These are phyloP conservation scores for Scaptomyza parva DNA, from an alignment of 2,888 invertebrate species.

Conservation along the genomic window DNA sequence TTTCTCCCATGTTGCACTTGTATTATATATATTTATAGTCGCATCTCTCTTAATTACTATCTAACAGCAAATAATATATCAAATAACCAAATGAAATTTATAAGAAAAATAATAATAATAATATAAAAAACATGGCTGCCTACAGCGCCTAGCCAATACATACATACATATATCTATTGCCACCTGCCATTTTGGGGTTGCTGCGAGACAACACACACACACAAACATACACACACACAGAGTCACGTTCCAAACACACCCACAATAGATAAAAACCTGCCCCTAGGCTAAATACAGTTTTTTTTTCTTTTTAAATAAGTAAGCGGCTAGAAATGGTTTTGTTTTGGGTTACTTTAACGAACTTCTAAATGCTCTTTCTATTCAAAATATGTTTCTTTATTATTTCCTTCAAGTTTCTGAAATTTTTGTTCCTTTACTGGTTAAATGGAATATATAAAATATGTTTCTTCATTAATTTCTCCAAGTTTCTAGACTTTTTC, in stretches of 20 bases:
- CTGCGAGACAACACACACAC: conserved; percentile 38
- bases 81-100: conserved; percentile 44
- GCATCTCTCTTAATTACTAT: conserved; percentile 59
- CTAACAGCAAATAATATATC: conserved; percentile 27
- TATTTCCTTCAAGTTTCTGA: too few relatives aligned
- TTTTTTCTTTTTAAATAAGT: conserved; percentile 49
- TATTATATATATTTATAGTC: conserved; percentile 25
- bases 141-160: conserved; percentile 66
- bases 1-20: conserved; percentile 39
- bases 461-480: too few relatives aligned
- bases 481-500: too few relatives aligned
- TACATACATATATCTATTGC: conserved; percentile 66
- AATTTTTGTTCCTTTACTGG: too few relatives aligned
- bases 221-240: conserved; percentile 11
- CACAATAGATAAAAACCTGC: conserved; percentile 70
- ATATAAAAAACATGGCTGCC: conserved; percentile 62
- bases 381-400: too few relatives aligned
- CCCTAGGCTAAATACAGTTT: conserved; percentile 64
- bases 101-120: not conserved
- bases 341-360: not conserved
- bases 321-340: not conserved
- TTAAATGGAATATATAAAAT: too few relatives aligned
- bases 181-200: conserved; percentile 78
- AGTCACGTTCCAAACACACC: conserved; percentile 37
- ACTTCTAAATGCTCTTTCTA: conserved; percentile 14